A percentile compares a stretch with the other conserved stretches of the same genome.
Conservation (phyloP, 2,797 vertebrate species). For the Lagorchestes hirsutus region DNA sequence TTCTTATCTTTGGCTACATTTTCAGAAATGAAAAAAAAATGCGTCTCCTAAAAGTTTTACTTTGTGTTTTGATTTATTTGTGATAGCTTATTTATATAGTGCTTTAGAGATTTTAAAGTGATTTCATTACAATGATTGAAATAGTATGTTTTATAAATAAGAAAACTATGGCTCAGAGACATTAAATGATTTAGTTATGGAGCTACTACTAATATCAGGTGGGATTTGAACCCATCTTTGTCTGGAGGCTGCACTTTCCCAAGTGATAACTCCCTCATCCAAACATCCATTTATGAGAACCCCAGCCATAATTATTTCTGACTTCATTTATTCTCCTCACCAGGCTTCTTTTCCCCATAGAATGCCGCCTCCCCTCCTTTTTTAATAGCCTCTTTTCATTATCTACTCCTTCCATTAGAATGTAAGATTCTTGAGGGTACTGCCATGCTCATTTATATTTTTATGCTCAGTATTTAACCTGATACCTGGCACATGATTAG, state of each 20-base stretch:
- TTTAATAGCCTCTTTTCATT: not conserved
- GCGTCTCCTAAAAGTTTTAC: not conserved
- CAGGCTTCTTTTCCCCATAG: not conserved
- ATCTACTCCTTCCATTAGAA: not conserved
- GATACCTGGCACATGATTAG: not conserved
- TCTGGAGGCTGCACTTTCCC: not conserved
- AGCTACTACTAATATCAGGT: not conserved
- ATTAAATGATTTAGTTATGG: not conserved
- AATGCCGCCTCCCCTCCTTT: not conserved
- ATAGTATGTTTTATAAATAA: not conserved
- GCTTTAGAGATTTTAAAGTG: constrained; percentile 13
- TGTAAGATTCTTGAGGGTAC: not conserved
- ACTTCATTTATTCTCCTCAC: not conserved
- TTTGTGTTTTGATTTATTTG: not conserved
- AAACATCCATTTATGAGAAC: not conserved
- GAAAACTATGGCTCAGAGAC: not conserved
- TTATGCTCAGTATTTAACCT: not conserved
- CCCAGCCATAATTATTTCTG: not conserved
- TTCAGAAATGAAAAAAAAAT: not conserved
- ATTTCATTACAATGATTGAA: constrained; percentile 27
- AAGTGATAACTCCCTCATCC: not conserved
- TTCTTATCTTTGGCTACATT: constrained; percentile 41
- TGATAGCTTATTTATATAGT: not conserved
- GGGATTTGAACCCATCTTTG: not conserved
- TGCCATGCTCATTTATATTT: not conserved